These are phyloP conservation scores for Netelia inedita DNA, from an alignment of 2,888 invertebrate genomes.

Conservation along the genomic window DNA sequence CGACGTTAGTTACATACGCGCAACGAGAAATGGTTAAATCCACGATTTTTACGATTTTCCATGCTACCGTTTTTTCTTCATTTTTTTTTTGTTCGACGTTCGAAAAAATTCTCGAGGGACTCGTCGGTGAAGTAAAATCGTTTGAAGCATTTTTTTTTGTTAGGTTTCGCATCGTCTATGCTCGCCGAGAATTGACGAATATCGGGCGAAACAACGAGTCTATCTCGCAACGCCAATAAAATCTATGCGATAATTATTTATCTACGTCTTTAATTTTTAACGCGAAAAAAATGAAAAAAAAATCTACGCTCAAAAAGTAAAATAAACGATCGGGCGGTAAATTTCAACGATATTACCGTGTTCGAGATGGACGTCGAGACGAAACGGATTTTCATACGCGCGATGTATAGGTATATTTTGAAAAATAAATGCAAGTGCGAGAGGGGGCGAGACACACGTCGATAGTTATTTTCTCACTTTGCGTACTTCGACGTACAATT, in stretches of 20 bases:
- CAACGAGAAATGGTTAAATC: slow-evolving; percentile 27
- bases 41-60: background rate
- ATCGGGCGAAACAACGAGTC: background rate
- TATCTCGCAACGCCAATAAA: background rate
- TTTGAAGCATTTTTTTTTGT: background rate
- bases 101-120: background rate
- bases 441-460: background rate
- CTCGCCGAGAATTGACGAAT: background rate
- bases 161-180: background rate
- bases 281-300: background rate
- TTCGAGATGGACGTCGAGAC: too few relatives aligned
- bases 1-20: background rate
- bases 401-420: background rate
- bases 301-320: too few relatives aligned
- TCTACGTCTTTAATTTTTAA: background rate
- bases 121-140: background rate
- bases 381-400: background rate
- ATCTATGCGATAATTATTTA: slow-evolving; percentile 6
- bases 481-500: too few relatives aligned
- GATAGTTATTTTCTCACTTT: background rate
- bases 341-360: too few relatives aligned
- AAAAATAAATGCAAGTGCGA: background rate
- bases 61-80: background rate
- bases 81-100: slow-evolving; percentile 18
- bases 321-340: too few relatives aligned